Conservation (phyloP, 2,888 invertebrate species). For the Acronicta psi region DNA sequence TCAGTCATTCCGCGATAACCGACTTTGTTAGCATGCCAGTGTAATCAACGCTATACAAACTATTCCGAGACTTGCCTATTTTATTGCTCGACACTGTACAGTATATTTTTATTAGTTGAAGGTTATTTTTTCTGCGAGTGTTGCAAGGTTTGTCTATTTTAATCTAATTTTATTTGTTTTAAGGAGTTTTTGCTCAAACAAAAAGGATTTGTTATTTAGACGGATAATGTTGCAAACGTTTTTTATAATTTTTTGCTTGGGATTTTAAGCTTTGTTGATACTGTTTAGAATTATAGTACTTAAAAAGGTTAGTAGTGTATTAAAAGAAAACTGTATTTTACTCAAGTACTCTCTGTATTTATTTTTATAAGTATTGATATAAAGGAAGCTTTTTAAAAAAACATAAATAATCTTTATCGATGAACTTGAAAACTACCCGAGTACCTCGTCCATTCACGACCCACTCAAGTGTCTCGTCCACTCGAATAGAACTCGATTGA, state of each 20-base stretch:
- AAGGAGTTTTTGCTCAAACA: slow-evolving; percentile 31
- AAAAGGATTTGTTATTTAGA: slow-evolving; percentile 4
- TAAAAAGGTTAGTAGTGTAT: too few species aligned
- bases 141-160: slow-evolving; percentile 40
- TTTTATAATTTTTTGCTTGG: neutral
- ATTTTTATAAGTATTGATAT: too few species aligned
- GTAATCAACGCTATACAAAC: slow-evolving; percentile 44
- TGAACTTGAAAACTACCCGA: too few species aligned
- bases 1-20: slow-evolving; percentile 40
- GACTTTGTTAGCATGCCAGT: slow-evolving; percentile 32
- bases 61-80: slow-evolving; percentile 37
- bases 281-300: too few species aligned
- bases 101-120: slow-evolving; percentile 36
- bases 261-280: too few species aligned
- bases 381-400: too few species aligned
- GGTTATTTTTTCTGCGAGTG: slow-evolving; percentile 43
- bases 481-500: too few species aligned
- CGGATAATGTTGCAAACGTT: neutral
- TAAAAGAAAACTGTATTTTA: too few species aligned
- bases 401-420: too few species aligned
- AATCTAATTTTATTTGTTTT: slow-evolving; percentile 44
- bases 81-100: slow-evolving; percentile 43
- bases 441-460: too few species aligned
- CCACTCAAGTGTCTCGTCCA: too few species aligned
- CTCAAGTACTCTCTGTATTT: too few species aligned